A percentile compares a stretch with the other conserved stretches of the same genome.
Conservation (phyloP, 1,140 invertebrate genomes). For the Delia radicum region DNA sequence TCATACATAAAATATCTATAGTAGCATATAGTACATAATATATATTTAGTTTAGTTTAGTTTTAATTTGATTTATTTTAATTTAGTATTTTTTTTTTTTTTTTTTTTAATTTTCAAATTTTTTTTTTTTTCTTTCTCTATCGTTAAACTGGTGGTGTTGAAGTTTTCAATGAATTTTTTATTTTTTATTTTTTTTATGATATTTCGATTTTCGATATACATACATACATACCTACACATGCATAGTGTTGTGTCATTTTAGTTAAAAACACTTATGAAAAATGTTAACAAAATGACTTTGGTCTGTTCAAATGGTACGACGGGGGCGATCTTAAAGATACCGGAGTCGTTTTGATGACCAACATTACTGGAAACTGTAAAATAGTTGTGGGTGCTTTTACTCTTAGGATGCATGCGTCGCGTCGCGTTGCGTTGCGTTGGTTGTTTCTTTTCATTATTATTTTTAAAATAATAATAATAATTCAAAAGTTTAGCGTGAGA, state of each 20-base stretch:
- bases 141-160: neutral
- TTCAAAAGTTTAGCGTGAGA: slow-evolving; percentile 6
- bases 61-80: neutral
- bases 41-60: neutral
- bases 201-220: too few species aligned
- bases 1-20: slow-evolving; percentile 15
- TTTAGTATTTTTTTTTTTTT: neutral
- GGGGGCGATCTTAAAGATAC: neutral
- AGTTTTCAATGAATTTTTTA: neutral
- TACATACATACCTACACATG: too few species aligned
- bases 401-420: too few species aligned
- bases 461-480: slow-evolving; percentile 20
- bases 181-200: neutral
- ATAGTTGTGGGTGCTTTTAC: neutral
- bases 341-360: neutral
- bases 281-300: neutral
- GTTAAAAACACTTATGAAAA: neutral
- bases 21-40: slow-evolving; percentile 3
- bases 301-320: neutral
- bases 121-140: neutral
- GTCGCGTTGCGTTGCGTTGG: too few species aligned
- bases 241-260: neutral
- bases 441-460: slow-evolving; percentile 3
- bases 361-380: too few species aligned
- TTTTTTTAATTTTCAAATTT: neutral